These are phyloP conservation scores for Ranitomeya imitator DNA, from an alignment of 2,113 vertebrate species.

Conservation along the genomic window DNA sequence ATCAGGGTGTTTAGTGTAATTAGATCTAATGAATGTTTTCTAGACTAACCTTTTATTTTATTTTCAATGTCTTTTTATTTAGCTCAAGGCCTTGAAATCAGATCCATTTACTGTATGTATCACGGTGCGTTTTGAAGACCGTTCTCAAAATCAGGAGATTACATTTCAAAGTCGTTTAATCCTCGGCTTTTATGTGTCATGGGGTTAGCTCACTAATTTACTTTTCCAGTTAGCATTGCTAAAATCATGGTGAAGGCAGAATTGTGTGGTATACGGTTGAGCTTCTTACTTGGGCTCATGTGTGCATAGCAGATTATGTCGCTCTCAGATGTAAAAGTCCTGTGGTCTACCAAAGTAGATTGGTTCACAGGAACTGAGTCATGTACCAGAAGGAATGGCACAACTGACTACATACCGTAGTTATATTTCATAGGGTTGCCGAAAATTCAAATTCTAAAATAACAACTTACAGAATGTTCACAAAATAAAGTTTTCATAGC, in stretches of 20 bases:
- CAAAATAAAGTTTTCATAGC: background rate
- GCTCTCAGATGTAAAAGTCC: background rate
- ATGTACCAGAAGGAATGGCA: background rate
- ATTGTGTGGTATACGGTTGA: background rate
- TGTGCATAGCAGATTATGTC: background rate
- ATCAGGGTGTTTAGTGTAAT: background rate
- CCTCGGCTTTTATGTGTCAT: slow-evolving; percentile 10
- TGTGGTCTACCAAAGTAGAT: background rate
- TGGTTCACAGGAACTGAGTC: slow-evolving; percentile 7
- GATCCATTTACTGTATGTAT: slow-evolving; percentile 8
- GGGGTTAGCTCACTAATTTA: background rate
- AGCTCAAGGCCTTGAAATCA: slow-evolving; percentile 13
- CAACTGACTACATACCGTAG: background rate
- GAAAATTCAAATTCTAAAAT: background rate
- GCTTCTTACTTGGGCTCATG: background rate
- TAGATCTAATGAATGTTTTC: background rate
- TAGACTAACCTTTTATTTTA: background rate
- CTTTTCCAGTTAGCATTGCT: slow-evolving; percentile 14
- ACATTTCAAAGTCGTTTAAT: slow-evolving; percentile 36
- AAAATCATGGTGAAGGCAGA: background rate
- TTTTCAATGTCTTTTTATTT: background rate
- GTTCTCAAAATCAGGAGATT: slow-evolving; percentile 27
- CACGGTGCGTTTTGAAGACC: background rate
- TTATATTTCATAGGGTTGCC: background rate
- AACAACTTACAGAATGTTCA: background rate